These are phyloP conservation scores for Chaunax sp. DNA, from an alignment of 2,797 vertebrate genomes.

Conservation along the genomic window DNA sequence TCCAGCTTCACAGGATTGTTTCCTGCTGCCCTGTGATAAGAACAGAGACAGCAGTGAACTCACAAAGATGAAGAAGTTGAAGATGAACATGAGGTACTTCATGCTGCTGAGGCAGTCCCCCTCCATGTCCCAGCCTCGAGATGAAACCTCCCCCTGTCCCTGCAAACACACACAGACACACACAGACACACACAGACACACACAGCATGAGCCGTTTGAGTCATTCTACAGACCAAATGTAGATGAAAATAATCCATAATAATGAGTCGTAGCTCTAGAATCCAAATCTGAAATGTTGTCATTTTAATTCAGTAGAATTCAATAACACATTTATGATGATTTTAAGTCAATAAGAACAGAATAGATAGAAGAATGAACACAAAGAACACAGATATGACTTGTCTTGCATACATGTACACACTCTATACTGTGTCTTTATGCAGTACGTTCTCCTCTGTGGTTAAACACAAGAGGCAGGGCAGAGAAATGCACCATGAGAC, in stretches of 20 bases:
- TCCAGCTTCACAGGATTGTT: not conserved
- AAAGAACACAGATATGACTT: too few relatives aligned
- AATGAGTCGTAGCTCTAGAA: not conserved
- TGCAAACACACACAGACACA: conserved; percentile 39
- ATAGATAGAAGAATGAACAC: too few relatives aligned
- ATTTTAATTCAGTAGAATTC: not conserved
- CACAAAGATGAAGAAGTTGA: conserved; percentile 95
- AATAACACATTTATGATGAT: not conserved
- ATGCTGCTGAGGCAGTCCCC: conserved; percentile 92
- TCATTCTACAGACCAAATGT: too few relatives aligned
- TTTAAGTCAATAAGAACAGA: too few relatives aligned
- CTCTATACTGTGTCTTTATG: too few relatives aligned
- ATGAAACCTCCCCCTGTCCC: conserved; percentile 63
- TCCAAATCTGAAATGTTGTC: not conserved
- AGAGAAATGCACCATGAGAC: conserved; percentile 20
- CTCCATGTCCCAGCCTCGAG: conserved; percentile 84
- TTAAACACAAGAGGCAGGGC: not conserved
- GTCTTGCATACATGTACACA: too few relatives aligned
- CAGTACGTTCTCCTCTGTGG: not conserved
- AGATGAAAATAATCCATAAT: too few relatives aligned
- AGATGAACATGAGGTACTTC: conserved; percentile 94
- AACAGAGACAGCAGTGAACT: conserved; percentile 69
- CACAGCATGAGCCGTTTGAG: not conserved
- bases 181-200: conserved; percentile 46
- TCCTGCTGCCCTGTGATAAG: not conserved